Percentiles rank a stretch among this genome's conserved stretches.
Evolutionary conservation across 2,797 vertebrate genomes (phyloP).

Genomic region (Hydrocynus forskahlii): DNA sequence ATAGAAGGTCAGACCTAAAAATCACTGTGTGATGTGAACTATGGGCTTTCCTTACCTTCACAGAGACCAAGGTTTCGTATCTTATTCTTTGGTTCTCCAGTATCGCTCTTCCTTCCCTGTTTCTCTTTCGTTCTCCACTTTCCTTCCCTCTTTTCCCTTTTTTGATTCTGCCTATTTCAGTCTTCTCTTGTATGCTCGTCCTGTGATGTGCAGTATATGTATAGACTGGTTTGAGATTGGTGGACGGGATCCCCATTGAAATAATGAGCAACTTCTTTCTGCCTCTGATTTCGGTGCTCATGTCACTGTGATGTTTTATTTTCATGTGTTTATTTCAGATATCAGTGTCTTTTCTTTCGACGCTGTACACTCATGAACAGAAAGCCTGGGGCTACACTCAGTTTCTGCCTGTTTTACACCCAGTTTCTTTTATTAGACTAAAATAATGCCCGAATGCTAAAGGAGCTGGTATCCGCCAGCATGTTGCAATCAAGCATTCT

Average conservation of each 20-base stretch:
- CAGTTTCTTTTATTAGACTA: constrained; percentile 29
- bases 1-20: not conserved
- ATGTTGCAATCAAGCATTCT: not conserved
- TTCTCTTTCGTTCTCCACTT: constrained; percentile 13
- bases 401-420: not conserved
- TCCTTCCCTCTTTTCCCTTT: not conserved
- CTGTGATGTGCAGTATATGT: not conserved
- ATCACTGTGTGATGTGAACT: too few relatives aligned
- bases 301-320: not conserved
- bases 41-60: not conserved
- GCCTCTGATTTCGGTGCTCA: not conserved
- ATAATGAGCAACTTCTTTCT: not conserved
- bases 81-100: not conserved
- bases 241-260: not conserved
- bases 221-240: not conserved
- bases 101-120: constrained; percentile 15
- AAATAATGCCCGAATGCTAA: not conserved
- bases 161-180: not conserved
- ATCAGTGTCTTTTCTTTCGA: not conserved
- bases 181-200: too few relatives aligned
- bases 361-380: not conserved
- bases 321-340: not conserved
- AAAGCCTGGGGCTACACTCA: not conserved
- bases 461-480: not conserved
- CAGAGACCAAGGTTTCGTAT: not conserved